Percentiles rank a stretch among this genome's conserved stretches.
phyloP scores from a whole-genome alignment of 1,140 invertebrate genomes.

The Anastrepha obliqua region DNA sequence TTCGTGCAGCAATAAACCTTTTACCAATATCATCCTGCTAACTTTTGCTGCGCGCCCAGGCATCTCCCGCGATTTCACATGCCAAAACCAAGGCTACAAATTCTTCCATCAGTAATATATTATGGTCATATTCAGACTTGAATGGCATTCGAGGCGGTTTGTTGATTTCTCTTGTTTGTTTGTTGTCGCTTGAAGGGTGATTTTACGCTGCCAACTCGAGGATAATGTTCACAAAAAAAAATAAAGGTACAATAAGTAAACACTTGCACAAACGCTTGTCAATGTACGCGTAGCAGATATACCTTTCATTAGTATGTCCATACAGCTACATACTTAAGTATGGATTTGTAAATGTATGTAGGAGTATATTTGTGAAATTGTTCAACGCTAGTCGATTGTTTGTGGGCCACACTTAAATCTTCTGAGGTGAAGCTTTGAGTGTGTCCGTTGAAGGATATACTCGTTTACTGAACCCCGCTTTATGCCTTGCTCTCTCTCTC shows the following conservation, averaged over 20 bases:
- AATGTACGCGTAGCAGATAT: background rate
- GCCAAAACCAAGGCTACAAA: conserved; percentile 45
- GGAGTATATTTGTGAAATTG: background rate
- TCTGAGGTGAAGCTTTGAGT: conserved; percentile 43
- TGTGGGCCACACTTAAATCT: conserved; percentile 38
- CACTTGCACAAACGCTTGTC: background rate
- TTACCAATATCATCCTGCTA: conserved; percentile 54
- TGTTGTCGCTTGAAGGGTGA: conserved; percentile 40
- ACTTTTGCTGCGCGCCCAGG: conserved; percentile 67
- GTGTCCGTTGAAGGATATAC: conserved; percentile 36
- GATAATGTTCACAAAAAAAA: conserved; percentile 27
- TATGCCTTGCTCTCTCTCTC: background rate
- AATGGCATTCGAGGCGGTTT: conserved; percentile 11
- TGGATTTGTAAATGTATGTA: background rate
- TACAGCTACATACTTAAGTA: background rate
- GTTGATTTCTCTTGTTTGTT: background rate
- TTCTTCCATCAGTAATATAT: background rate
- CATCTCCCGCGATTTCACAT: conserved; percentile 69
- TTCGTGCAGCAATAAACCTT: conserved; percentile 57
- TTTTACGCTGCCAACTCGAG: conserved; percentile 24
- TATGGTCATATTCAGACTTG: background rate
- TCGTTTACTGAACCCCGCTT: background rate
- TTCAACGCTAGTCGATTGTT: background rate
- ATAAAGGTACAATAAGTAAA: background rate
- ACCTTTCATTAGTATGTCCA: background rate